Evolutionary conservation across 2,888 invertebrate genomes (phyloP).

Genomic region (Eilema depressum): DNA sequence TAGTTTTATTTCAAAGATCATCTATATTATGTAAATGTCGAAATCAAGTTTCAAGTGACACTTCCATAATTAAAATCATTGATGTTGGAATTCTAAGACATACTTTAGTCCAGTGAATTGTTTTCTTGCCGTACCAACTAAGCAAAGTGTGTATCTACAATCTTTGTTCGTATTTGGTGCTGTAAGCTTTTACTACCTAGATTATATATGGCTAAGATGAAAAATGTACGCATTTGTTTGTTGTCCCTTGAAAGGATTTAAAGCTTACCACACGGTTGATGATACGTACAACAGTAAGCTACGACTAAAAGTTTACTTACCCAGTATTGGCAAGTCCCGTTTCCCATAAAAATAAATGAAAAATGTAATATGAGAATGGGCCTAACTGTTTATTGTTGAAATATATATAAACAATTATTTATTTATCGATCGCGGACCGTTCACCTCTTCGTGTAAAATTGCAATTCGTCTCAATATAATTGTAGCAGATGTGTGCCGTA

Average conservation of each 20-base stretch:
- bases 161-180: background rate
- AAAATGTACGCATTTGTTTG: background rate
- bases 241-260: background rate
- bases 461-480: conserved; percentile 58
- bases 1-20: too few species aligned
- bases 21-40: background rate
- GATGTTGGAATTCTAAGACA: background rate
- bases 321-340: conserved; percentile 24
- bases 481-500: conserved; percentile 61
- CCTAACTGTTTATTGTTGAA: conserved; percentile 28
- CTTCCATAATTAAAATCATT: background rate
- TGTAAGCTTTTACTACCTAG: background rate
- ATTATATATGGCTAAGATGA: background rate
- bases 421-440: conserved; percentile 47
- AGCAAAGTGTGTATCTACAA: background rate
- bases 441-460: conserved; percentile 51
- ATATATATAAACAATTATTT: conserved; percentile 52
- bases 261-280: background rate
- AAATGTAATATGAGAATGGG: conserved; percentile 21
- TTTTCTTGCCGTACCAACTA: background rate
- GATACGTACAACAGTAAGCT: background rate
- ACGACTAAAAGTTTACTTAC: background rate
- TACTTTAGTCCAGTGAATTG: background rate
- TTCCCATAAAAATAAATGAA: conserved; percentile 24
- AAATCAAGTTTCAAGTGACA: background rate